A percentile compares a stretch with the other conserved stretches of the same genome.
Evolutionary conservation across 2,797 vertebrate species (phyloP).

Genomic region (Macrochelys suwanniensis): DNA sequence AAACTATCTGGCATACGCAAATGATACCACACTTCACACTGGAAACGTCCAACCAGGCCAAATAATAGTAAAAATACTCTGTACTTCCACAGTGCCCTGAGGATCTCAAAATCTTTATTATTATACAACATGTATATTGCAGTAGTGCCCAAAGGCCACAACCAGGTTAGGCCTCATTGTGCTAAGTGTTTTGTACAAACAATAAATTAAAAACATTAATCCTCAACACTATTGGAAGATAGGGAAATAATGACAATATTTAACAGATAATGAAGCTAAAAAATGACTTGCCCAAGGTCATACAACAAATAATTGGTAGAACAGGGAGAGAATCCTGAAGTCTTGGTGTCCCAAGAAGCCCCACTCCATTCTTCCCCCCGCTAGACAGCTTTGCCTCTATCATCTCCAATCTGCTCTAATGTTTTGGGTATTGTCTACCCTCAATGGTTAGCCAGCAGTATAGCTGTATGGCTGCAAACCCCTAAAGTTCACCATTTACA

Average conservation of each 20-base stretch:
- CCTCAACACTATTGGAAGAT: background rate
- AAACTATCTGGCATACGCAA: background rate
- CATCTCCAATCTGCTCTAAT: too few species aligned
- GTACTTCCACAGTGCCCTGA: background rate
- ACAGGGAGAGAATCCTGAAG: slow-evolving; percentile 30
- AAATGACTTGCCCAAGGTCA: slow-evolving; percentile 25
- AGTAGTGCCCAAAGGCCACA: background rate
- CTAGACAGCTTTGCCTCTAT: too few species aligned
- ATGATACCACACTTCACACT: background rate
- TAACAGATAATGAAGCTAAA: background rate
- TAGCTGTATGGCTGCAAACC: too few species aligned
- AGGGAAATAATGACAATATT: slow-evolving; percentile 4
- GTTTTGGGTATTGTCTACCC: too few species aligned
- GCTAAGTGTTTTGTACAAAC: too few species aligned
- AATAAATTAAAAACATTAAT: too few species aligned
- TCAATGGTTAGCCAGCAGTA: too few species aligned
- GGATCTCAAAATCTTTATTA: background rate
- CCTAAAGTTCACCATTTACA: too few species aligned
- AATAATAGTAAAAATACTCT: background rate
- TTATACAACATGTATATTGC: background rate
- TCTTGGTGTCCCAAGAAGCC: background rate
- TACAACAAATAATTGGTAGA: slow-evolving; percentile 28
- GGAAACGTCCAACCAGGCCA: background rate
- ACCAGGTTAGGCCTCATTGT: too few species aligned
- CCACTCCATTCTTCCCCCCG: too few species aligned